Evolutionary conservation across 2,113 vertebrate genomes (phyloP).

Genomic region (Charina bottae): DNA sequence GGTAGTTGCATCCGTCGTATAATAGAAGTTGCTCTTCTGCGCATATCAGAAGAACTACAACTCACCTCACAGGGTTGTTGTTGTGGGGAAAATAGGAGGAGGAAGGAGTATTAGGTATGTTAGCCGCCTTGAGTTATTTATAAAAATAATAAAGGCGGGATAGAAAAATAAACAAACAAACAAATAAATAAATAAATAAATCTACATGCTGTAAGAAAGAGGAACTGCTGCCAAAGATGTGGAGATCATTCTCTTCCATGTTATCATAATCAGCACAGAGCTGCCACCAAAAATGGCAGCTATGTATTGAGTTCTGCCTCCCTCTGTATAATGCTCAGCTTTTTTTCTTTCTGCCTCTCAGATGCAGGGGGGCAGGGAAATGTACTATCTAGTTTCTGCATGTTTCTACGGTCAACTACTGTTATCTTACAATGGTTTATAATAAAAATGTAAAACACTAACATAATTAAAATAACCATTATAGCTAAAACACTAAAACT

Average conservation of each 20-base stretch:
- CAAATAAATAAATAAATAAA: no score
- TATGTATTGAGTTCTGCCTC: background rate
- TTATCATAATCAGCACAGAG: no score
- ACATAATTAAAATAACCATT: background rate
- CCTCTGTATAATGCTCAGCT: background rate
- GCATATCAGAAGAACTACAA: conserved; percentile 1
- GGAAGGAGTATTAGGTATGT: no score
- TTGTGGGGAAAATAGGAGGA: no score
- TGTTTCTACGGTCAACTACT: background rate
- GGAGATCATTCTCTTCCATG: background rate
- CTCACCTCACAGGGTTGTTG: no score
- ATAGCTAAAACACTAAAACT: background rate
- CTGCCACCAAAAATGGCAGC: background rate
- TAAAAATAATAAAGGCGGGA: no score
- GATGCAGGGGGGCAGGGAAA: background rate
- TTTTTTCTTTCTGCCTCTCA: background rate
- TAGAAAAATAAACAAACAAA: no score
- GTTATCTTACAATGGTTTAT: background rate
- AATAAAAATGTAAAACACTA: background rate
- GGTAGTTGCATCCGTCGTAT: background rate
- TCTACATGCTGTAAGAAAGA: background rate
- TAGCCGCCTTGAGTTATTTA: no score
- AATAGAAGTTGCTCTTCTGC: background rate
- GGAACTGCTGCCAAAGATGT: background rate
- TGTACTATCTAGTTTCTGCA: background rate